phyloP scores from a whole-genome alignment of 2,888 invertebrate species.

The Eledone cirrhosa region DNA sequence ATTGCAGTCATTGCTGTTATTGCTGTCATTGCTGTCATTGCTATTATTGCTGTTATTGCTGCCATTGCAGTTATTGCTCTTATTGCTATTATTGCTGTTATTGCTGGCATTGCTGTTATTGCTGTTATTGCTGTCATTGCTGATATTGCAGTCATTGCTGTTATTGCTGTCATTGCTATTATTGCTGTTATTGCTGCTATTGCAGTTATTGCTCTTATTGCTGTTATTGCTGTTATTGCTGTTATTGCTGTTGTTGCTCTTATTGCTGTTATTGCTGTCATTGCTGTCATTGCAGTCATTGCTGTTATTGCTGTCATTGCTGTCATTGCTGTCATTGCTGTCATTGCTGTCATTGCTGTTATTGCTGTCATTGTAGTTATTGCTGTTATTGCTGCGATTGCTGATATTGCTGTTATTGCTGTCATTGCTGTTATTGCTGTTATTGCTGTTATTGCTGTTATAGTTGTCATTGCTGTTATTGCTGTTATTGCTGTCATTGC shows the following conservation, averaged over 20 bases:
- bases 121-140: no score
- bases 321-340: not conserved
- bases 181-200: no score
- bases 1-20: not conserved
- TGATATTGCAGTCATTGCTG: no score
- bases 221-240: no score
- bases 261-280: no score
- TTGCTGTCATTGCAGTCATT: not conserved
- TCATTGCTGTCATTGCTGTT: no score
- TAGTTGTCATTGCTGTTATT: no score
- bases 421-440: slow-evolving; percentile 7
- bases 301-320: slow-evolving; percentile 14
- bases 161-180: no score
- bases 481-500: slow-evolving; percentile 14
- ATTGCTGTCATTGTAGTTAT: no score
- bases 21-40: not conserved
- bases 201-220: no score
- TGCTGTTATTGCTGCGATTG: no score
- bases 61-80: not conserved
- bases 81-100: slow-evolving; percentile 5
- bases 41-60: slow-evolving; percentile 24
- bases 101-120: no score
- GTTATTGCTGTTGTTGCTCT: not conserved
- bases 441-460: slow-evolving; percentile 8
- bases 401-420: slow-evolving; percentile 17